These are phyloP conservation scores for Sylvilagus floridanus DNA, from an alignment of 2,797 vertebrate genomes.

Conservation along the genomic window DNA sequence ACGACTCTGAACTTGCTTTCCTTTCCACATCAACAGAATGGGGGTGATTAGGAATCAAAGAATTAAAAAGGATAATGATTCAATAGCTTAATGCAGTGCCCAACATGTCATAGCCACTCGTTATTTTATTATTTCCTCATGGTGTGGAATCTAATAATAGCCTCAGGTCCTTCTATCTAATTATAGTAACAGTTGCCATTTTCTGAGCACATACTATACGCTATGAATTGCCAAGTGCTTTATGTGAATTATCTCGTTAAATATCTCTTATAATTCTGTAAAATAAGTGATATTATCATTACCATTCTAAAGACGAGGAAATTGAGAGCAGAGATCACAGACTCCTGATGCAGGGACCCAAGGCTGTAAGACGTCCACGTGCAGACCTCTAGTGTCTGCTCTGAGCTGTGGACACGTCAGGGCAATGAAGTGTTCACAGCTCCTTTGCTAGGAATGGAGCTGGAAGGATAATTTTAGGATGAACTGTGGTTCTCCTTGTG, in stretches of 20 bases:
- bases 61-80: background rate
- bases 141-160: constrained; percentile 14
- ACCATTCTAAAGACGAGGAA: constrained; percentile 47
- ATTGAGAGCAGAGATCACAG: background rate
- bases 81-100: background rate
- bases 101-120: background rate
- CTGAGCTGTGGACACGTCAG: background rate
- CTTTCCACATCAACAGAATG: background rate
- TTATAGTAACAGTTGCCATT: background rate
- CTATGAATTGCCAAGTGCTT: background rate
- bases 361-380: background rate
- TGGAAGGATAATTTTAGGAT: background rate
- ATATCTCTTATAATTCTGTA: background rate
- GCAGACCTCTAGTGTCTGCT: background rate
- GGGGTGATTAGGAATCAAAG: background rate
- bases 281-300: background rate
- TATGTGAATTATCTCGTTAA: constrained; percentile 36
- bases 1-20: background rate
- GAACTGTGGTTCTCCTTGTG: background rate
- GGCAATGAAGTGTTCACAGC: background rate
- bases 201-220: constrained; percentile 46
- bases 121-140: constrained; percentile 37
- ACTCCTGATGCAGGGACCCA: background rate
- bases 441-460: background rate
- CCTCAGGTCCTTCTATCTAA: background rate